These are phyloP conservation scores for Crenuchus spilurus DNA, from an alignment of 2,797 vertebrate genomes.

Conservation along the genomic window DNA sequence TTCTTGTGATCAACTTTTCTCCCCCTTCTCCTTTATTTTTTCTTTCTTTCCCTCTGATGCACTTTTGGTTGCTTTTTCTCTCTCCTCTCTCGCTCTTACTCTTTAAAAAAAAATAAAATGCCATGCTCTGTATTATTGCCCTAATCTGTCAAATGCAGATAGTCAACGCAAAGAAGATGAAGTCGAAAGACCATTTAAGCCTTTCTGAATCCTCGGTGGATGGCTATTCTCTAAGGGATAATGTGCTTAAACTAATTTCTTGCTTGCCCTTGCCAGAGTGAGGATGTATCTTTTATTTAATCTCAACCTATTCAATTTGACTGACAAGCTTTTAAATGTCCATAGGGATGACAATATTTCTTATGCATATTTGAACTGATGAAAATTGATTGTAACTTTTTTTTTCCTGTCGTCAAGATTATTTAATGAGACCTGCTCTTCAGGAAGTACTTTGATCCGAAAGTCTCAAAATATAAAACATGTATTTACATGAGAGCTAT, in stretches of 20 bases:
- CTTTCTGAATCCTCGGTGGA: slow-evolving; percentile 20
- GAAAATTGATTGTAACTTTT: neutral
- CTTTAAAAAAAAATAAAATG: slow-evolving; percentile 22
- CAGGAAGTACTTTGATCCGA: neutral
- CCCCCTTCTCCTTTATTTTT: slow-evolving; percentile 19
- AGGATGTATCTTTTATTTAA: slow-evolving; percentile 20
- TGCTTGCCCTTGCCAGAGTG: neutral
- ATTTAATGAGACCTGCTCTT: neutral
- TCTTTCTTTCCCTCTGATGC: slow-evolving; percentile 19
- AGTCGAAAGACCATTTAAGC: slow-evolving; percentile 59
- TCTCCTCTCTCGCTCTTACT: neutral
- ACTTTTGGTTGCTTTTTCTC: neutral
- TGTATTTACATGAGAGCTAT: neutral
- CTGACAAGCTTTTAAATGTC: slow-evolving; percentile 9
- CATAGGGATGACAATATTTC: neutral
- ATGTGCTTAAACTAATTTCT: slow-evolving; percentile 10
- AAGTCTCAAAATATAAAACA: no score
- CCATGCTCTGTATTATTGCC: neutral
- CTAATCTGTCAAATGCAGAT: neutral
- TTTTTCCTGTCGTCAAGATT: neutral
- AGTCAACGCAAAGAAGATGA: slow-evolving; percentile 46
- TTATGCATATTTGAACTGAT: slow-evolving; percentile 8
- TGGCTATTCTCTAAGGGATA: neutral
- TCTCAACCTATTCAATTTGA: slow-evolving; percentile 24
- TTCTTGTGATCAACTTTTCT: slow-evolving; percentile 68